A percentile compares a stretch with the other conserved stretches of the same genome.
These are phyloP conservation scores for Tenthredo amoena DNA, from an alignment of 2,888 invertebrate species.

Conservation along the genomic window DNA sequence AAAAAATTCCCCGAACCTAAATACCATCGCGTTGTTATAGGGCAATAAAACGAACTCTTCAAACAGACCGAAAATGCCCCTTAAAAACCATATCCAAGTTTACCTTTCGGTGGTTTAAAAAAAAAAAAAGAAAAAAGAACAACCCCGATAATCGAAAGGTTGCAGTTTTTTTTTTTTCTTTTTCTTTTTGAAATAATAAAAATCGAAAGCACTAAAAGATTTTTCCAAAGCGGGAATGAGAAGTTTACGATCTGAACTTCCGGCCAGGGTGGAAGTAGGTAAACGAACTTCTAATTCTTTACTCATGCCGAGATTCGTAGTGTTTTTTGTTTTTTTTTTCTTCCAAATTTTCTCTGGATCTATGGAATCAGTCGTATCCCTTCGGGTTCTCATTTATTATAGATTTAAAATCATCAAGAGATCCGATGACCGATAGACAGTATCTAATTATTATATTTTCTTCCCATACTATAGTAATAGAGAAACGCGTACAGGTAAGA, in stretches of 20 bases:
- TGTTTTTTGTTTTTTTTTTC: too few relatives aligned
- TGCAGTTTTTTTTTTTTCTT: background rate
- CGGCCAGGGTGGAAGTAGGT: background rate
- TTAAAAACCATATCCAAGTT: constrained; percentile 72
- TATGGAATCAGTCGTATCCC: too few relatives aligned
- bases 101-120: constrained; percentile 47
- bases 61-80: constrained; percentile 12
- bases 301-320: background rate
- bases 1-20: background rate
- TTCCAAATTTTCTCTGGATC: too few relatives aligned
- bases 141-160: background rate
- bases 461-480: background rate
- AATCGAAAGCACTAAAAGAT: constrained; percentile 20
- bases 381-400: background rate
- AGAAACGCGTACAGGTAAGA: constrained; percentile 1
- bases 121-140: background rate
- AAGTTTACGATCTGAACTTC: constrained; percentile 14
- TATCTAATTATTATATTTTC: background rate
- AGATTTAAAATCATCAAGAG: background rate
- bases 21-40: background rate
- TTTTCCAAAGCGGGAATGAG: background rate
- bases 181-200: background rate
- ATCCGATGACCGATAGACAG: background rate
- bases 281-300: background rate
- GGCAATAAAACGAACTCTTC: constrained; percentile 34